Evolutionary conservation across 2,888 invertebrate genomes (phyloP), one percentile per base, ranked within the genome.

Genomic region (Tinea trinotella): DNA sequence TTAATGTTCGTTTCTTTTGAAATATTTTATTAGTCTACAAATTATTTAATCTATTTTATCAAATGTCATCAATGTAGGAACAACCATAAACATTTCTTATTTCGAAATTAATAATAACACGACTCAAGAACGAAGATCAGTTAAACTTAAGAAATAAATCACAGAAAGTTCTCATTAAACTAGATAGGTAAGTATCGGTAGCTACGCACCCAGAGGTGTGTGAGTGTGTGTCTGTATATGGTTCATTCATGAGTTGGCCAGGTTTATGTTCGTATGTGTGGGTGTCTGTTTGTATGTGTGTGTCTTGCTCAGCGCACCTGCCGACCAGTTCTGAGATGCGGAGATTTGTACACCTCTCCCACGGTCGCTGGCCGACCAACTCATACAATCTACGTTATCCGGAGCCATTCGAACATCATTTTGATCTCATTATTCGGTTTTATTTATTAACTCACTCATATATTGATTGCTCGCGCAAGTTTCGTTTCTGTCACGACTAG

Each of bases 291-390:
- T 53, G 61, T 60, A 64, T 54, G 54, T 52, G 55, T 52, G 55
- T 6, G 55, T 40, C 50, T 53, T 52, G 55, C 55, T 54, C 63
- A 62, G 74, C 74, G 78, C 85, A 85, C 85, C 85, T 85, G 85
- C 84, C 85, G 80, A 85, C 85, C 85, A 78, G 85, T 85, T 85
- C 75, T 76, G 77, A 83, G 84, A 84, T 83, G 84, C 82, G 80
- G 83, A 85, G 85, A 85, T 85, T 85, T 85, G 84, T 82, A 74
- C 80, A 70, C 70, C 81, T 82, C 81, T 85, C 85, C 84, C 85
- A 84, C 85, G 85, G 85, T 84, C 84, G 83, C 74, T 84, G 84
- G 72, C 80, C 83, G 75, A 19, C 13, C 18, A 12, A 19, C 15
- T 17, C 17, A 10, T 19, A 46, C 46, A 46, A 46, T 46, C 17